phyloP scores from a whole-genome alignment of 2,888 invertebrate genomes.

The Mactromeris polynyma region DNA sequence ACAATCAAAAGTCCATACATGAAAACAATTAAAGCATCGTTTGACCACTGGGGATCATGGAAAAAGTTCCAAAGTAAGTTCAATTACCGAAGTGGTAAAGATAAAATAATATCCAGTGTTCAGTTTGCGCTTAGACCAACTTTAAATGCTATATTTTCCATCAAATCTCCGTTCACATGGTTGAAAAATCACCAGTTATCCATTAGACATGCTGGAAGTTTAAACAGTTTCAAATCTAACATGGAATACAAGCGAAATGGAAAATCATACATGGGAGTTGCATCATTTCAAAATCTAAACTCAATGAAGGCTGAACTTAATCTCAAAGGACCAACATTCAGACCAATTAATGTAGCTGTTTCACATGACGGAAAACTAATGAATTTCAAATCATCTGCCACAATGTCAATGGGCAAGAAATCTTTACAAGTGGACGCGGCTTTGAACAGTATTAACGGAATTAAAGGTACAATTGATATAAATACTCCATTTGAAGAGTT shows the following conservation, averaged over 20 bases:
- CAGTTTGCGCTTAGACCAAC: constrained; percentile 52
- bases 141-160: constrained; percentile 30
- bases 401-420: constrained; percentile 47
- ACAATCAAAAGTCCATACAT: constrained; percentile 53
- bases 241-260: constrained; percentile 59
- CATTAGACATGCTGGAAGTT: constrained; percentile 41
- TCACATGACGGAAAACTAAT: constrained; percentile 41
- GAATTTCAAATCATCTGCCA: constrained; percentile 51
- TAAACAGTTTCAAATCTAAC: constrained; percentile 58
- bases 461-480: constrained; percentile 35
- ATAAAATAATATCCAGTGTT: constrained; percentile 30
- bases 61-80: constrained; percentile 42
- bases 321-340: constrained; percentile 51
- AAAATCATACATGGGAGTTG: constrained; percentile 54
- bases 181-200: constrained; percentile 60
- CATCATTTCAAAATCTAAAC: constrained; percentile 51
- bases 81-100: constrained; percentile 26
- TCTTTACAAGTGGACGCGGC: constrained; percentile 28
- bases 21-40: constrained; percentile 49
- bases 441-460: constrained; percentile 40
- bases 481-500: constrained; percentile 47
- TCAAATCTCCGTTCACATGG: constrained; percentile 44
- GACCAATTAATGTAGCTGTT: constrained; percentile 40
- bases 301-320: constrained; percentile 50
- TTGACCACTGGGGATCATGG: constrained; percentile 57